These are phyloP conservation scores for Drosophila lutescens DNA, from an alignment of 2,888 invertebrate species.

Conservation along the genomic window DNA sequence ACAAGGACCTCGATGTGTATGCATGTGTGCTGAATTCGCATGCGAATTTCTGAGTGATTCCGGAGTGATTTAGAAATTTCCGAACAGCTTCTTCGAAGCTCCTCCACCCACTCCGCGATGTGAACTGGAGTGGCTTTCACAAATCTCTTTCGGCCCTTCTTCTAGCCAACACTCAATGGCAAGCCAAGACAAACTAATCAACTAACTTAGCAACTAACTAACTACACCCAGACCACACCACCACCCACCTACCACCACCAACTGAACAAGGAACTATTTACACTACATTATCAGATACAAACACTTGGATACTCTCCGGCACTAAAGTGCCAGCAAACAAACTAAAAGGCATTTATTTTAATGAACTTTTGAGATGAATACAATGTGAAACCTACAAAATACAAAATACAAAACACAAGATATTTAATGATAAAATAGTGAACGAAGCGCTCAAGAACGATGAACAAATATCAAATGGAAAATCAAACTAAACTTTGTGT, in stretches of 20 bases:
- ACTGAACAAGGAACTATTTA: slow-evolving; percentile 63
- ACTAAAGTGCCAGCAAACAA: slow-evolving; percentile 53
- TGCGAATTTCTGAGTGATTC: slow-evolving; percentile 64
- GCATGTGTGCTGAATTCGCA: slow-evolving; percentile 45
- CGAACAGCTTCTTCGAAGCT: slow-evolving; percentile 41
- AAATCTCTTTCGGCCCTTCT: slow-evolving; percentile 33
- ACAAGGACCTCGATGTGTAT: slow-evolving; percentile 4
- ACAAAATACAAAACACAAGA: slow-evolving; percentile 28
- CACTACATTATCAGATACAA: slow-evolving; percentile 49
- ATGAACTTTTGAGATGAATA: slow-evolving; percentile 64
- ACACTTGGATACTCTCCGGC: slow-evolving; percentile 46
- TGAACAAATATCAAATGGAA: slow-evolving; percentile 17
- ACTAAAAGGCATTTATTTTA: slow-evolving; percentile 77
- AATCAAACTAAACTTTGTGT: slow-evolving; percentile 37
- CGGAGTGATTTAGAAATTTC: slow-evolving; percentile 56
- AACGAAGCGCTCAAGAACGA: slow-evolving; percentile 22
- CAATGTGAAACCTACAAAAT: slow-evolving; percentile 31
- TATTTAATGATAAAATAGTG: slow-evolving; percentile 17
- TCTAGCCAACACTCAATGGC: slow-evolving; percentile 45
- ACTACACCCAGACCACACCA: slow-evolving; percentile 42
- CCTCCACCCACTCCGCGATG: background rate
- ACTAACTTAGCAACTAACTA: slow-evolving; percentile 38
- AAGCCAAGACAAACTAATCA: slow-evolving; percentile 45
- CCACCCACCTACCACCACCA: slow-evolving; percentile 37
- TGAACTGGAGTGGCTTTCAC: slow-evolving; percentile 18